Evolutionary conservation across 2,888 invertebrate species (phyloP).

Genomic region (Tenodera sinensis): DNA sequence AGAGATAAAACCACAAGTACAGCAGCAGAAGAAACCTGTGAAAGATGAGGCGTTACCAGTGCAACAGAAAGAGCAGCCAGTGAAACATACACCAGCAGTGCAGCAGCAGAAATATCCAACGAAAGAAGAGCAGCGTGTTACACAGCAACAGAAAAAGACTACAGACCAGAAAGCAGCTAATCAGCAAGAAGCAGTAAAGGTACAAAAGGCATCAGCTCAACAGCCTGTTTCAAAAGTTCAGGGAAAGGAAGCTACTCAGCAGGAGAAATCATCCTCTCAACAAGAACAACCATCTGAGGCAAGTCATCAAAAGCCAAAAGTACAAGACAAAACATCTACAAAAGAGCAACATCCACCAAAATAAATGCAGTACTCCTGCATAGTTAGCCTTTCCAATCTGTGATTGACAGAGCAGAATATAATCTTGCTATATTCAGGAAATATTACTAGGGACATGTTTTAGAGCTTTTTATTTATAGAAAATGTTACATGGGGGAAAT

Average conservation of each 20-base stretch:
- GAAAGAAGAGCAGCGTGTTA: neutral
- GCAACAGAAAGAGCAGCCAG: neutral
- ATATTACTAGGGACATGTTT: neutral
- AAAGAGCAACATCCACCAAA: neutral
- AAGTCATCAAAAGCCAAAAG: neutral
- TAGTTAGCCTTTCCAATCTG: neutral
- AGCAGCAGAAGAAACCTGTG: neutral
- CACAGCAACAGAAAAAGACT: neutral
- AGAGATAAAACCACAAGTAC: neutral
- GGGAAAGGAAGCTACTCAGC: neutral
- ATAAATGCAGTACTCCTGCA: neutral
- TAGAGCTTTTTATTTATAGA: neutral
- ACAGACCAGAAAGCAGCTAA: neutral
- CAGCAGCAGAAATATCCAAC: neutral
- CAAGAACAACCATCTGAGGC: neutral
- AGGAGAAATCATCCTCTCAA: neutral
- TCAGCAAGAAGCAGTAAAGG: neutral
- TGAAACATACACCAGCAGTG: neutral
- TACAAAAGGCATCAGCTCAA: neutral
- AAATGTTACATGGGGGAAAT: neutral
- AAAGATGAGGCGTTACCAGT: neutral
- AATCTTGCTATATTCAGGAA: neutral
- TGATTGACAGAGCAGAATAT: neutral
- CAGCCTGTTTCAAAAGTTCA: neutral
- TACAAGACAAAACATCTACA: neutral